These are phyloP conservation scores for Dendrocincla tyrannina DNA, from an alignment of 2,797 vertebrate genomes.

Conservation along the genomic window DNA sequence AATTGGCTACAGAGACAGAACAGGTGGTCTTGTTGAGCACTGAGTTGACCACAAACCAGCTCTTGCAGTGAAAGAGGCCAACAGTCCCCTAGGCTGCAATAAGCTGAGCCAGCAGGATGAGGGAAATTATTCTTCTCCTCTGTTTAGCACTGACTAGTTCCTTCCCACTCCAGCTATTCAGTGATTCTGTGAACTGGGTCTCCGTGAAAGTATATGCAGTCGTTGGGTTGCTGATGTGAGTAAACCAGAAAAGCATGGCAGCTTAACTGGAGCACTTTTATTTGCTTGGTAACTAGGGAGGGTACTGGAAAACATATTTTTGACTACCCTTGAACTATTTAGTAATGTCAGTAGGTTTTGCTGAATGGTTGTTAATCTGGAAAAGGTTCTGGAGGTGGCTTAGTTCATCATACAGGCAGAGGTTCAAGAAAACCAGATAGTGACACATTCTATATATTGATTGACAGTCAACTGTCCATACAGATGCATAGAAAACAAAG, in stretches of 20 bases:
- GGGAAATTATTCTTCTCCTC: not conserved
- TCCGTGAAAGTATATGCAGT: rapidly evolving
- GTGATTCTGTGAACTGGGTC: not conserved
- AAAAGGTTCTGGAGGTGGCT: not conserved
- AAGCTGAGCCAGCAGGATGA: not conserved
- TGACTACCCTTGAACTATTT: not conserved
- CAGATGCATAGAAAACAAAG: rapidly evolving
- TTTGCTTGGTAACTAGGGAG: not conserved
- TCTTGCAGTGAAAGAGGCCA: not conserved
- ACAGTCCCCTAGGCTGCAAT: not conserved
- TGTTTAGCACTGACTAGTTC: not conserved
- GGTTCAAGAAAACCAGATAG: not conserved
- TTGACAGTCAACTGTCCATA: not conserved
- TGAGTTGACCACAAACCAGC: not conserved
- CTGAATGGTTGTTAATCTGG: not conserved
- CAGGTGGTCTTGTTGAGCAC: not conserved
- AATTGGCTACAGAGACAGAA: not conserved
- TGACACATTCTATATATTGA: not conserved
- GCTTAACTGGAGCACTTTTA: not conserved
- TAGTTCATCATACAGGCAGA: not conserved
- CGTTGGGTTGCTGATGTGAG: not conserved
- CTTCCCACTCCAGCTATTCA: not conserved
- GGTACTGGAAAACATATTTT: not conserved
- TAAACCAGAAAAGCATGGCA: not conserved
- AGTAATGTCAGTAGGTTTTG: not conserved